Conservation (phyloP, 2,797 vertebrate species). For the Pseudopleuronectes americanus region DNA sequence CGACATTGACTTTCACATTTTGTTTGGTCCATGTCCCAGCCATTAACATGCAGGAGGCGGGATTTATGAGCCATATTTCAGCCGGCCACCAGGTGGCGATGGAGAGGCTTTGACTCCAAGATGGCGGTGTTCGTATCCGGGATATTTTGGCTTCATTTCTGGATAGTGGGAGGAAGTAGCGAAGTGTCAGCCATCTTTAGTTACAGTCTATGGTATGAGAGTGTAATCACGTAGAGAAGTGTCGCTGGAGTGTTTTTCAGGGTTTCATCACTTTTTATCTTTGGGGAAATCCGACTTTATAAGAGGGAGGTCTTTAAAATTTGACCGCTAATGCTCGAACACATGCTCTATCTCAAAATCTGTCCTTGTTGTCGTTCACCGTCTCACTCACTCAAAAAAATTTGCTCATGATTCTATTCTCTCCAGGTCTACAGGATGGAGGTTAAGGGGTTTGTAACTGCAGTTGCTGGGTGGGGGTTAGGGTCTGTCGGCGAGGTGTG, state of each 20-base stretch:
- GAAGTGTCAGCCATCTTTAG: too few species aligned
- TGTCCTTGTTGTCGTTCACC: constrained; percentile 38
- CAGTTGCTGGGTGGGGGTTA: not conserved
- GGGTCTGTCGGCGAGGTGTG: constrained; percentile 54
- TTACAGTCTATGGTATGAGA: not conserved
- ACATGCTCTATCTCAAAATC: constrained; percentile 42
- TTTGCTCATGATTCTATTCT: not conserved
- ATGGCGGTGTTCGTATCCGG: too few species aligned
- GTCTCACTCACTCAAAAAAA: constrained; percentile 8
- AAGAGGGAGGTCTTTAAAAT: constrained; percentile 7
- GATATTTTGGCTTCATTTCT: too few species aligned
- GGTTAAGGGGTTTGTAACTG: constrained; percentile 29
- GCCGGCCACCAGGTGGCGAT: too few species aligned
- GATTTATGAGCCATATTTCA: too few species aligned
- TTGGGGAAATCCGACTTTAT: constrained; percentile 59
- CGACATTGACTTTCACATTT: too few species aligned
- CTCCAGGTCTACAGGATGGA: constrained; percentile 10
- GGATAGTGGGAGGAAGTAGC: too few species aligned
- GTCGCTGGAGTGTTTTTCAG: constrained; percentile 25
- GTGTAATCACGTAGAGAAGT: constrained; percentile 30
- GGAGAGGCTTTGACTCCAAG: too few species aligned
- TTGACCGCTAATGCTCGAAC: constrained; percentile 26
- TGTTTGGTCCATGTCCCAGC: too few species aligned
- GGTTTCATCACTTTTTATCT: constrained; percentile 58
- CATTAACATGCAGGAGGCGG: too few species aligned